phyloP scores from a whole-genome alignment of 1,140 invertebrate genomes.

The Neuroterus valhalla region DNA sequence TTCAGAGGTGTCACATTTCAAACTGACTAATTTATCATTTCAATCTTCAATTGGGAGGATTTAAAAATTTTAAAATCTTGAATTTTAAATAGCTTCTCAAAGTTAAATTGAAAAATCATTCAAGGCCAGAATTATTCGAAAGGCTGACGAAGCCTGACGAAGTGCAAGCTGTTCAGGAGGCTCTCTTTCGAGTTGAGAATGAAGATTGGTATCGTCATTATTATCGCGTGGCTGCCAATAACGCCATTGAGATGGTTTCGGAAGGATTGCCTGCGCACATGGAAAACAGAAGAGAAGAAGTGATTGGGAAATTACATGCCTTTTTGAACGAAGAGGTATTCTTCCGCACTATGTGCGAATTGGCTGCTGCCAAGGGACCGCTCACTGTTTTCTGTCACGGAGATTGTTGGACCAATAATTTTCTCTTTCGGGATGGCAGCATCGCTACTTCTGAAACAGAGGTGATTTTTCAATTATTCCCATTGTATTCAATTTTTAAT shows the following conservation, averaged over 20 bases:
- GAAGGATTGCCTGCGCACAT: constrained; percentile 74
- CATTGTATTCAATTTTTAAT: too few species aligned
- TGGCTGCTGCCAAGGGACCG: constrained; percentile 78
- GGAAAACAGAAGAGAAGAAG: constrained; percentile 73
- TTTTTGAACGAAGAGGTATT: constrained; percentile 81
- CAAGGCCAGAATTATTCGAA: constrained; percentile 79
- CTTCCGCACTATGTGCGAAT: constrained; percentile 81
- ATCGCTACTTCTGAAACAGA: constrained; percentile 71
- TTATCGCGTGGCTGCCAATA: constrained; percentile 79
- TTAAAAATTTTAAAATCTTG: too few species aligned
- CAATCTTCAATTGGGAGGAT: too few species aligned
- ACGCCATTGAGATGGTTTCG: constrained; percentile 81
- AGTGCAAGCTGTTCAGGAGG: constrained; percentile 75
- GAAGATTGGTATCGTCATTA: constrained; percentile 83
- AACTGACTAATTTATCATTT: too few species aligned
- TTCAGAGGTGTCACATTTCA: too few species aligned
- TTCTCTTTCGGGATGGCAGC: constrained; percentile 79
- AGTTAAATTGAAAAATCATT: constrained; percentile 56
- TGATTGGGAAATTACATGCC: constrained; percentile 77
- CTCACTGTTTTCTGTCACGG: constrained; percentile 83
- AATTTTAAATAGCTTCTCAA: neutral
- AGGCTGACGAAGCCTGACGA: constrained; percentile 75
- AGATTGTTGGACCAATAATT: constrained; percentile 86
- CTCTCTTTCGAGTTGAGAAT: constrained; percentile 80
- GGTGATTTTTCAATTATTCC: constrained; percentile 63